Evolutionary conservation across 2,797 vertebrate species (phyloP).

Genomic region (Myotis findleyi): DNA sequence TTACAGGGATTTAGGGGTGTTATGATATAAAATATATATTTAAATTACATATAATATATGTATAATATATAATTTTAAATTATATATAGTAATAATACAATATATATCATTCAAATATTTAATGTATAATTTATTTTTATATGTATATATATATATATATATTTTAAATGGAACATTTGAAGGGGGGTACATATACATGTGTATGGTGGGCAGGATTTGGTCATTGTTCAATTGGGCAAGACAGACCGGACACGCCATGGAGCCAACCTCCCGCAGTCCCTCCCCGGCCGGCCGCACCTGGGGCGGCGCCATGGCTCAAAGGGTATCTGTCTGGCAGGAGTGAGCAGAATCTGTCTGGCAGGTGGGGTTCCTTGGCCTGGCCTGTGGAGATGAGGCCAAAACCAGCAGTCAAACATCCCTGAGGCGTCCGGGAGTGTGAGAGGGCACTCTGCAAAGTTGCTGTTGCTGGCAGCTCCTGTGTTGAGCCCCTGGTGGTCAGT

Average conservation of each 20-base stretch:
- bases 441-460: too few species aligned
- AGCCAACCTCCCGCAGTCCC: too few species aligned
- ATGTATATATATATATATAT: background rate
- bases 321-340: too few species aligned
- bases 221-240: background rate
- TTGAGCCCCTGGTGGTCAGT: too few species aligned
- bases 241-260: too few species aligned
- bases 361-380: too few species aligned
- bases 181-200: background rate
- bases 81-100: background rate
- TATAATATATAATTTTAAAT: background rate
- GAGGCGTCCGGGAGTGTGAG: too few species aligned
- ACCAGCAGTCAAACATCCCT: too few species aligned
- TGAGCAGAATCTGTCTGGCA: too few species aligned
- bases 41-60: background rate
- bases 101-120: background rate
- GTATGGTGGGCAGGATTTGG: background rate
- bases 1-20: background rate
- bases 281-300: fast-evolving
- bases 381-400: too few species aligned
- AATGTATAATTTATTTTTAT: background rate
- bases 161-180: background rate
- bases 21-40: background rate
- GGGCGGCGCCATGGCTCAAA: too few species aligned
- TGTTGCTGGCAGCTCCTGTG: too few species aligned